Conservation (phyloP, 2,888 invertebrate species). For the Hirtodrosophila trivittata region DNA sequence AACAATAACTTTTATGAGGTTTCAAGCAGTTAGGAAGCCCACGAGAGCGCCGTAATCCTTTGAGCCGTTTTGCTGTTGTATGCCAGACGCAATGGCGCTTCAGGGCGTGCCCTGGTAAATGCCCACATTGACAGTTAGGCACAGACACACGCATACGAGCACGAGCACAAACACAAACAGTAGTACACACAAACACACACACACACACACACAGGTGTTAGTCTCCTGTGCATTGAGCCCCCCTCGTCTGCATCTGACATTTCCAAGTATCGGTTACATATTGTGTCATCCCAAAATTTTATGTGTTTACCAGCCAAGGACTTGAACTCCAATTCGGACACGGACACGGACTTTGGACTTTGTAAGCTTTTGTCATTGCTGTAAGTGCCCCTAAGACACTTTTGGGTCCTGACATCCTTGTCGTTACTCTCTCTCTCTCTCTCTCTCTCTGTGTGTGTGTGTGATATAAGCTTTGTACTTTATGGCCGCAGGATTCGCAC, state of each 20-base stretch:
- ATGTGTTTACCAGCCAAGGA: conserved; percentile 16
- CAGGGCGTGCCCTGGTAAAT: conserved; percentile 45
- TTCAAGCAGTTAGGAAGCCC: conserved; percentile 61
- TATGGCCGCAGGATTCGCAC: conserved; percentile 51
- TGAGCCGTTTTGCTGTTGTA: conserved; percentile 58
- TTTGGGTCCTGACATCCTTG: conserved; percentile 20
- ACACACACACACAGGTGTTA: conserved; percentile 27
- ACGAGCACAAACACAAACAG: conserved; percentile 4
- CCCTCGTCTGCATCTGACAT: conserved; percentile 71
- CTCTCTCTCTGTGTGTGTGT: conserved; percentile 1
- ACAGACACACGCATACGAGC: neutral
- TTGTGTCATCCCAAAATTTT: conserved; percentile 55
- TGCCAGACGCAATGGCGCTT: conserved; percentile 44
- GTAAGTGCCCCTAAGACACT: conserved; percentile 42
- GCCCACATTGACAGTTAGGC: neutral
- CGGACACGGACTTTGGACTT: conserved; percentile 17
- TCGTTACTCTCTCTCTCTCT: neutral
- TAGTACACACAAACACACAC: neutral
- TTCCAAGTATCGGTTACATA: conserved; percentile 75
- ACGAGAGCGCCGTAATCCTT: conserved; percentile 62
- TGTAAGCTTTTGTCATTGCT: conserved; percentile 21
- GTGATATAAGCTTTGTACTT: conserved; percentile 28
- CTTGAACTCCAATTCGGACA: conserved; percentile 11
- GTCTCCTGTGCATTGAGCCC: conserved; percentile 14
- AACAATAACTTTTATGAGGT: conserved; percentile 81